Evolutionary conservation across 2,797 vertebrate species (phyloP), one percentile per base, ranked within the genome.

Genomic region (Pseudocheirus occidentalis): DNA sequence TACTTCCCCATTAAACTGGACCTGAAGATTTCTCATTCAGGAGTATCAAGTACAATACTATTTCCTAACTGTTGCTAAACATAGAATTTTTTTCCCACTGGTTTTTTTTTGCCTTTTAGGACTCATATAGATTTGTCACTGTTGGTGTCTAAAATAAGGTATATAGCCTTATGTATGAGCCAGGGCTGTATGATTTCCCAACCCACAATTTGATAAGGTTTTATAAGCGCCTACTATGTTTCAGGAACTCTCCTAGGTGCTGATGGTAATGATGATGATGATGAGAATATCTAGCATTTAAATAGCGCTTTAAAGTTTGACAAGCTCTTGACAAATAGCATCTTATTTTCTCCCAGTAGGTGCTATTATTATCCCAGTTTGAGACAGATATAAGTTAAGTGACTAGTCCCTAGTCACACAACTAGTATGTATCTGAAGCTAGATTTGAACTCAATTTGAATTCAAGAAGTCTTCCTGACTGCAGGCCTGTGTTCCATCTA

Each of bases 1-100:
- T 92, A 50, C 55, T 93, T 96, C 57, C 95, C 91, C 90, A 55
- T 97, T 94, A 95, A 90, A 95, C 93, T 94, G 94, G 95, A 96
- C 90, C 87, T 92, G 59, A 95, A 95, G 73, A 91, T 91, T 91
- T 91, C 54, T 96, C 90, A 94, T 94, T 94, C 50, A 91, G 92
- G 28, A 97, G 46, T 57, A 94, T 94, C 90, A 95, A 87, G 92
- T 92, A 94, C 52, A 96, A 92, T 96, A 93, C 93, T 66, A 73
- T 93, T 95, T 96, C 91, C 50, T 94, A 73, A 94, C 58, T 29
- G 94, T 91, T 94, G 92, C 40, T n/a, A 40, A 96, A 66, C 14
- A 52, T 91, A 91, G 50, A 54, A 90, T 31, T 90, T 55, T 90
- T 55, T 31, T 4, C 31, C 50, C 31, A 21, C 1, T 55, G 1